A percentile compares a stretch with the other conserved stretches of the same genome.
Evolutionary conservation across 1,140 invertebrate species (phyloP).

Genomic region (Leptonema lineaticorne): DNA sequence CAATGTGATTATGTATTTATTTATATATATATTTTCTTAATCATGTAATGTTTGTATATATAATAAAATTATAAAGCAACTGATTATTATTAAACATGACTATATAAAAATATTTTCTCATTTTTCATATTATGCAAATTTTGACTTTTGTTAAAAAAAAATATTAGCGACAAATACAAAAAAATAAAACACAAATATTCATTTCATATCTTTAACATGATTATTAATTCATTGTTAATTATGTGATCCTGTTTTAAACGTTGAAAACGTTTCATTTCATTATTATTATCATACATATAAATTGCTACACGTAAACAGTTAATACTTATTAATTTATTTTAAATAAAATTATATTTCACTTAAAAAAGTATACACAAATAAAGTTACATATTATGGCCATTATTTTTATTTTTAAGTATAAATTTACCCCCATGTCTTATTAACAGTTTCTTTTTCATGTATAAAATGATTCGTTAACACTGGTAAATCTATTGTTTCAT

Average conservation of each 20-base stretch:
- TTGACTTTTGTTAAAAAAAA: conserved; percentile 4
- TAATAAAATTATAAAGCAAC: conserved; percentile 13
- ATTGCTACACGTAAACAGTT: neutral
- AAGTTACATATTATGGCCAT: conserved; percentile 36
- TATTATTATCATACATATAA: neutral
- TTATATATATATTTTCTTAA: conserved; percentile 18
- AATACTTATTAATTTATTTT: conserved; percentile 7
- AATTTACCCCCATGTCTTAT: conserved; percentile 1
- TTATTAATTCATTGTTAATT: neutral
- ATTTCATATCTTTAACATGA: neutral
- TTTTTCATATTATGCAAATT: neutral
- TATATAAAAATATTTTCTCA: neutral
- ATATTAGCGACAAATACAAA: conserved; percentile 16
- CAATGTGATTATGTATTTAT: conserved; percentile 22
- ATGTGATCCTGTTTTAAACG: neutral
- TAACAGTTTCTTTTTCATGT: neutral
- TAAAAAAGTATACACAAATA: conserved; percentile 27
- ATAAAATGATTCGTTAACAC: conserved; percentile 8
- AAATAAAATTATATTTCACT: neutral
- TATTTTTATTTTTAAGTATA: conserved; percentile 30
- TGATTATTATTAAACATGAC: conserved; percentile 10
- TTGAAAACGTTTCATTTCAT: neutral
- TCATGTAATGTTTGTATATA: too few relatives aligned
- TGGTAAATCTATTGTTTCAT: too few relatives aligned
- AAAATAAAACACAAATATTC: neutral